A percentile compares a stretch with the other conserved stretches of the same genome.
Conservation (phyloP, 2,113 vertebrate genomes). For the Rhadina sibilatrix region DNA sequence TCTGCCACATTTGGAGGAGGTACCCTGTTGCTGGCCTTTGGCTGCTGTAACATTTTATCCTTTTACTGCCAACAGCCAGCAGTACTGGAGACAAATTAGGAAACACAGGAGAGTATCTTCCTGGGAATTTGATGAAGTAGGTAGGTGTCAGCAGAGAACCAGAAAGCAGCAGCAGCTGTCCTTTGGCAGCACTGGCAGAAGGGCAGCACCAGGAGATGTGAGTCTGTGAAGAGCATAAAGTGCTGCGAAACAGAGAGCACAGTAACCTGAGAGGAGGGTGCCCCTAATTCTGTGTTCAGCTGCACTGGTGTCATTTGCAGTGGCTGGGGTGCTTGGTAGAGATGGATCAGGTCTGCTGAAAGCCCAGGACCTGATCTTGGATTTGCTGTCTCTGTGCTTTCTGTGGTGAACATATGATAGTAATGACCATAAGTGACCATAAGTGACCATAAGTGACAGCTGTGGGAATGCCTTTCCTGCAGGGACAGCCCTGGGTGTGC, state of each 20-base stretch:
- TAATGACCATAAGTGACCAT: rapidly evolving
- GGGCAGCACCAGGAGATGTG: neutral
- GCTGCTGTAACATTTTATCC: neutral
- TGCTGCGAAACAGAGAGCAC: neutral
- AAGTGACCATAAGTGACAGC: no score
- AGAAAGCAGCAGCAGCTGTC: neutral
- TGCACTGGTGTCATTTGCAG: neutral
- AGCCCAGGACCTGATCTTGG: neutral
- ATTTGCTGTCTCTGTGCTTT: neutral
- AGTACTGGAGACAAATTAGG: neutral
- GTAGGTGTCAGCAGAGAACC: neutral
- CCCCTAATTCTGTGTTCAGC: neutral
- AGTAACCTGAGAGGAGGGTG: neutral
- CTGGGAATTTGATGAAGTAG: neutral
- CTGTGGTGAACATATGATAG: rapidly evolving
- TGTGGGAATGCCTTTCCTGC: neutral
- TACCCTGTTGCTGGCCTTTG: neutral
- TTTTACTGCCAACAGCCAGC: neutral
- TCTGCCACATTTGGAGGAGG: neutral
- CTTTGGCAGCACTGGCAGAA: neutral
- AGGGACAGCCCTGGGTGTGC: neutral
- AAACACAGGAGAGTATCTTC: neutral
- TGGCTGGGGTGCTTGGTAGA: neutral
- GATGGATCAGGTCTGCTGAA: neutral
- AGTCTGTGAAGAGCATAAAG: neutral